phyloP scores from a whole-genome alignment of 1,140 invertebrate species.

The Acromyrmex charruanus region DNA sequence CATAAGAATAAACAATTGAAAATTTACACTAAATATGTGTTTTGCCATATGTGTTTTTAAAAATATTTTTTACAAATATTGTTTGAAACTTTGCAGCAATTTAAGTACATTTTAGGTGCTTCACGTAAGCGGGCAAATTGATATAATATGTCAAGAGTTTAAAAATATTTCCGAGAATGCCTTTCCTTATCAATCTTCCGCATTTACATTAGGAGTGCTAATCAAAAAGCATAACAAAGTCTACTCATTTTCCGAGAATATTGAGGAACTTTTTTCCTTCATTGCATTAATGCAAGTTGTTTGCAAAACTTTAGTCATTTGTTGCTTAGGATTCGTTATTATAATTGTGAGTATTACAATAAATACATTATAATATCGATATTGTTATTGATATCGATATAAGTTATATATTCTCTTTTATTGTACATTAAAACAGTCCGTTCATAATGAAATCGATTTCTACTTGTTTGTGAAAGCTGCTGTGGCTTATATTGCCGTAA shows the following conservation, averaged over 20 bases:
- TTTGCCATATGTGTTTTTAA: too few relatives aligned
- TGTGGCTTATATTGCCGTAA: conserved; percentile 37
- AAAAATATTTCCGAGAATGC: neutral
- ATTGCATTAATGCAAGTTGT: conserved; percentile 56
- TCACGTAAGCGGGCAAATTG: conserved; percentile 64
- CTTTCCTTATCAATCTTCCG: neutral
- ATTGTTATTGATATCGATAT: neutral
- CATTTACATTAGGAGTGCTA: neutral
- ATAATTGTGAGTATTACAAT: conserved; percentile 35
- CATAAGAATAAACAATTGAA: neutral
- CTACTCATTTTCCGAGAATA: conserved; percentile 25
- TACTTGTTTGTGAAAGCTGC: conserved; percentile 7
- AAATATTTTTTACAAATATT: neutral
- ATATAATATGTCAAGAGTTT: conserved; percentile 53
- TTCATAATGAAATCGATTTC: conserved; percentile 28
- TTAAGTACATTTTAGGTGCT: conserved; percentile 56
- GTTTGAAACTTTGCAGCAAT: conserved; percentile 2
- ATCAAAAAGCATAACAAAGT: conserved; percentile 51
- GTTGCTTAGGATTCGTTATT: conserved; percentile 42
- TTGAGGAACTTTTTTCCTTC: conserved; percentile 43
- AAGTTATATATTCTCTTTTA: neutral
- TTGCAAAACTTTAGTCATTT: conserved; percentile 56
- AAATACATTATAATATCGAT: neutral
- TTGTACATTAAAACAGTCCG: neutral
- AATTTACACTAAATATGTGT: neutral